Evolutionary conservation across 2,113 vertebrate species (phyloP), one percentile per base, ranked within the genome.

Genomic region (Podiceps cristatus): DNA sequence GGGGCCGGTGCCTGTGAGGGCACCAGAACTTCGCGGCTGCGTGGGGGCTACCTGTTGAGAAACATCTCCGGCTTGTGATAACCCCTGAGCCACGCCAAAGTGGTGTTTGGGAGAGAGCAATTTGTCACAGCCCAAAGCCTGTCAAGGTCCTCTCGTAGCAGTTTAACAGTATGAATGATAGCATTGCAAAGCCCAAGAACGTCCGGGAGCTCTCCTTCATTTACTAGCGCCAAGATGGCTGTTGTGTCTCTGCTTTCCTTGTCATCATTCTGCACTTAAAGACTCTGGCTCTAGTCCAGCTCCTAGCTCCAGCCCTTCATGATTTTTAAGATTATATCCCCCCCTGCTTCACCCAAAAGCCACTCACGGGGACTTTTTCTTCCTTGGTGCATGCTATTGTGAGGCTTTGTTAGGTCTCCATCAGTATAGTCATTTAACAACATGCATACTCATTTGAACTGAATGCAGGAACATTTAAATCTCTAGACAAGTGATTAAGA

Each of bases 401-500:
- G 50, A 76, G 75, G 66, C 42, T 91, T 73, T 82, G 18, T 58
- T 86, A 45, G 42, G 31, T 19, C 44, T 74, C 60, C n/a, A 52
- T 76, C 58, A 74, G 71, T 68, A 23, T 79, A 62, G 91, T 89
- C 71, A 37, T 90, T 89, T 69, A 82, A 40, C 40, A 58, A 76
- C 73, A 58, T 24, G 37, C 49, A 37, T 56, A 35, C 72, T 91
- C 72, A 66, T 87, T 93, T 86, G 69, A 93, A 86, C 58, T 74
- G 59, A 86, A 80, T 66, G 49, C 53, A 72, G 77, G 66, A 91
- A 62, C 31, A 15, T 76, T 82, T 91, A 89, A 82, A 58, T 93
- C 87, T 81, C 79, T 82, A 87, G 84, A 71, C 84, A 91, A 81
- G 50, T 71, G 92, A 93, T 95, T 92, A 95, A 94, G 71, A 74